Evolutionary conservation across 2,888 invertebrate species (phyloP).

Genomic region (Andrena trimmerana): DNA sequence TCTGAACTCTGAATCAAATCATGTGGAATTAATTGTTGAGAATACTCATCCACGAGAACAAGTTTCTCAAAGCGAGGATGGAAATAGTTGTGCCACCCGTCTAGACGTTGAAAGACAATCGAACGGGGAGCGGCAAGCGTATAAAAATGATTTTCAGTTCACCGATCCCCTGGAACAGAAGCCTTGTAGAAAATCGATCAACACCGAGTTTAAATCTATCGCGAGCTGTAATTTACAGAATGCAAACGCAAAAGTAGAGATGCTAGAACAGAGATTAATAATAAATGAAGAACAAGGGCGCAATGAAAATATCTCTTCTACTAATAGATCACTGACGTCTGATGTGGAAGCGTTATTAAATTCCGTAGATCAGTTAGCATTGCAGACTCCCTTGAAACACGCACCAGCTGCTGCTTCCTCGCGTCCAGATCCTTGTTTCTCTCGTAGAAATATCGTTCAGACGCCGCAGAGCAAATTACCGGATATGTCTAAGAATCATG

Average conservation of each 20-base stretch:
- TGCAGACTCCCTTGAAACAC: conserved; percentile 80
- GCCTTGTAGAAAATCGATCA: conserved; percentile 13
- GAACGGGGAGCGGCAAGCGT: background rate
- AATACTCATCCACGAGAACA: conserved; percentile 15
- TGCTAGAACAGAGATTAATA: conserved; percentile 8
- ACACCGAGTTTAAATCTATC: conserved; percentile 3
- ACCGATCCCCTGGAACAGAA: conserved; percentile 1
- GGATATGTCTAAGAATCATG: conserved; percentile 65
- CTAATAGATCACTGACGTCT: background rate
- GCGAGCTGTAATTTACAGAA: conserved; percentile 24
- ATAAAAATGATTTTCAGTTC: conserved; percentile 5
- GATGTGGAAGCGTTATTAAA: conserved; percentile 19
- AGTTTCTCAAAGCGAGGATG: conserved; percentile 5
- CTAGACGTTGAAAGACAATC: conserved; percentile 25
- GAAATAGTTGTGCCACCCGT: conserved; percentile 7
- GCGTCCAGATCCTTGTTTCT: conserved; percentile 76
- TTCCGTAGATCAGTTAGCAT: conserved; percentile 42
- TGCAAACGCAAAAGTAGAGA: conserved; percentile 20
- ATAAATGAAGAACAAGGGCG: conserved; percentile 16
- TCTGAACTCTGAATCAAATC: conserved; percentile 15
- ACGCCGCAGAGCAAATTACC: conserved; percentile 77
- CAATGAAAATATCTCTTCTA: conserved; percentile 27
- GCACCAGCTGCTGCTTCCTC: conserved; percentile 50
- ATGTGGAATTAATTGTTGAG: conserved; percentile 15
- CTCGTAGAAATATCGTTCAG: conserved; percentile 79